phyloP scores from a whole-genome alignment of 2,113 vertebrate genomes.

The Amblyornis subalaris region DNA sequence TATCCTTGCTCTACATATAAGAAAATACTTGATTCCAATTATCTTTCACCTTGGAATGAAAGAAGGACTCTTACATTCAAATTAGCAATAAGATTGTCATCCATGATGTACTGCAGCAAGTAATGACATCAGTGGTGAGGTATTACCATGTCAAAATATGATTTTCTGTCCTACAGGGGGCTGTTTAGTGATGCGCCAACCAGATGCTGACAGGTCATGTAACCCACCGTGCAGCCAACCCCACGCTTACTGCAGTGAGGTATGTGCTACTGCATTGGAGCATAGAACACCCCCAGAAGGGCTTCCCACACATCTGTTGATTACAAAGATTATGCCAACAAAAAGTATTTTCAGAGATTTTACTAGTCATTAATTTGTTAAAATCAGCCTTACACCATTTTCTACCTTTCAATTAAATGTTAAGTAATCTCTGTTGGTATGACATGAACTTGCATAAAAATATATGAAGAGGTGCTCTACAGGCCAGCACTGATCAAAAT shows the following conservation, averaged over 20 bases:
- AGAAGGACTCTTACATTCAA: background rate
- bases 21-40: background rate
- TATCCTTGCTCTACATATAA: background rate
- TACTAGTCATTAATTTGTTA: background rate
- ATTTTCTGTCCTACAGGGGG: constrained; percentile 83
- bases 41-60: background rate
- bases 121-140: background rate
- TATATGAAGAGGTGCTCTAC: background rate
- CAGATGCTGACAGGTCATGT: constrained; percentile 86
- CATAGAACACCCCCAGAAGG: background rate
- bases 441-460: background rate
- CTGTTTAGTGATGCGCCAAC: constrained; percentile 82
- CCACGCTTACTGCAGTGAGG: constrained; percentile 91
- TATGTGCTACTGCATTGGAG: constrained; percentile 64
- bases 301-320: background rate
- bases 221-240: constrained; percentile 86
- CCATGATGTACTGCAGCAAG: background rate
- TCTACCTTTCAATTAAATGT: background rate
- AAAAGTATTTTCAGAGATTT: background rate
- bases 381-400: background rate
- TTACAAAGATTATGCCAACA: background rate
- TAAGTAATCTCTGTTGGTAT: background rate
- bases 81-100: background rate
- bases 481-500: background rate
- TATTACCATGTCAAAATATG: constrained; percentile 50